Percentiles rank a stretch among this genome's conserved stretches.
Conservation (phyloP, 2,113 vertebrate species). For the Alethe castanea region DNA sequence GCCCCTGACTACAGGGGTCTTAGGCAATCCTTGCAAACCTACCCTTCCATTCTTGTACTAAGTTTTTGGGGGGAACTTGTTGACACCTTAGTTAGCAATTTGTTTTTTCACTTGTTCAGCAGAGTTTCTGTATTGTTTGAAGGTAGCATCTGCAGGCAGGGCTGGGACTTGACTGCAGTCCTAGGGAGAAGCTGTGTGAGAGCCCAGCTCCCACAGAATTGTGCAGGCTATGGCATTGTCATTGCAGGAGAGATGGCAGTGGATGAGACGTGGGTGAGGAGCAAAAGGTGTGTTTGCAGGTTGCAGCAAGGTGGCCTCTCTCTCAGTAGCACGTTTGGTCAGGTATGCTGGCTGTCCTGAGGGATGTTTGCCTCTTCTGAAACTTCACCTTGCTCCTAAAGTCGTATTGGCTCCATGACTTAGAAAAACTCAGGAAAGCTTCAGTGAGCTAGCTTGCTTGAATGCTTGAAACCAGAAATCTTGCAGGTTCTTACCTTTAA, state of each 20-base stretch:
- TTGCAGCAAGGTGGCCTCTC: background rate
- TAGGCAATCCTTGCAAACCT: background rate
- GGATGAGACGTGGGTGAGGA: background rate
- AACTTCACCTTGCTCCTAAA: background rate
- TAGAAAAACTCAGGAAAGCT: background rate
- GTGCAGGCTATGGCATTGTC: fast-evolving
- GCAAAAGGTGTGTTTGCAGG: background rate
- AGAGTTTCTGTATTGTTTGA: background rate
- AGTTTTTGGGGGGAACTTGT: background rate
- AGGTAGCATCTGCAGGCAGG: background rate
- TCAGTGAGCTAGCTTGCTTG: background rate
- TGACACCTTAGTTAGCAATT: background rate
- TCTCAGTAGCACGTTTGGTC: background rate
- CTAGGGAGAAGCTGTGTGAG: background rate
- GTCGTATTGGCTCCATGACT: fast-evolving
- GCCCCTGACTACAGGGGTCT: background rate
- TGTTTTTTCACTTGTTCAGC: background rate
- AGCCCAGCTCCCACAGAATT: background rate
- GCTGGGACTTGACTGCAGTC: background rate
- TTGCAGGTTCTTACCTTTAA: background rate
- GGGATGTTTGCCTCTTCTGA: background rate
- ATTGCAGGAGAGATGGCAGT: background rate
- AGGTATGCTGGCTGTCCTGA: background rate
- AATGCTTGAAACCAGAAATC: background rate
- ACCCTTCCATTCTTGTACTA: background rate